Evolutionary conservation across 2,113 vertebrate genomes (phyloP).

Genomic region (Xenopus laevis): DNA sequence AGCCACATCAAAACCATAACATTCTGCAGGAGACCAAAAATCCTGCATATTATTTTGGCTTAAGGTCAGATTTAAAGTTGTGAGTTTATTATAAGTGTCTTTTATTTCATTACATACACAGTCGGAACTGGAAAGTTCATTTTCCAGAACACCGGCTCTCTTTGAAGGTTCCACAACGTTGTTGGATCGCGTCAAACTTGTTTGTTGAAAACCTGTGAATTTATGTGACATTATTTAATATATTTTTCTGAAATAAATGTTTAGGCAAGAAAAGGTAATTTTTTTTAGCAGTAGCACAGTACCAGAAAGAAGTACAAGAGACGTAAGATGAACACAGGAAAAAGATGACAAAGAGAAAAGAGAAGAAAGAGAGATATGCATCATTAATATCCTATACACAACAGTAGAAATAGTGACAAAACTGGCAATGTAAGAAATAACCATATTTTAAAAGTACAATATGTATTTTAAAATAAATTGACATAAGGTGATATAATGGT

Average conservation of each 20-base stretch:
- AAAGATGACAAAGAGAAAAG: too few species aligned
- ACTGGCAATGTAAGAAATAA: too few species aligned
- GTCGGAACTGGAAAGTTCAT: constrained; percentile 24
- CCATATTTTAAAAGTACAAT: too few species aligned
- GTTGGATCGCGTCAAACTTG: background rate
- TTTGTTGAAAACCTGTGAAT: constrained; percentile 4
- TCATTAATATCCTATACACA: too few species aligned
- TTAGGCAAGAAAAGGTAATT: too few species aligned
- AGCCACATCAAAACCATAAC: constrained; percentile 10
- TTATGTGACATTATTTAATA: background rate
- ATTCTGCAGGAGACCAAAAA: constrained; percentile 2
- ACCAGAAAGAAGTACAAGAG: too few species aligned
- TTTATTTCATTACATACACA: constrained; percentile 31
- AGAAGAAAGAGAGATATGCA: too few species aligned
- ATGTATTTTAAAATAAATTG: too few species aligned
- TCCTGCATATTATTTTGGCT: constrained; percentile 13
- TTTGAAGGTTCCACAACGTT: background rate
- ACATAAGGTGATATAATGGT: too few species aligned
- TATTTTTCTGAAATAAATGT: background rate
- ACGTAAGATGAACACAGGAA: too few species aligned
- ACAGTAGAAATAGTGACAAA: too few species aligned
- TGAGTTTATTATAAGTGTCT: constrained; percentile 16
- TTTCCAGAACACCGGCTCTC: constrained; percentile 1
- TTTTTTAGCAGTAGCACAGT: too few species aligned
- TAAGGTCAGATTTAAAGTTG: constrained; percentile 22